Evolutionary conservation across 2,113 vertebrate genomes (phyloP), one percentile per base, ranked within the genome.

Genomic region (Pomatorhinus ruficollis): DNA sequence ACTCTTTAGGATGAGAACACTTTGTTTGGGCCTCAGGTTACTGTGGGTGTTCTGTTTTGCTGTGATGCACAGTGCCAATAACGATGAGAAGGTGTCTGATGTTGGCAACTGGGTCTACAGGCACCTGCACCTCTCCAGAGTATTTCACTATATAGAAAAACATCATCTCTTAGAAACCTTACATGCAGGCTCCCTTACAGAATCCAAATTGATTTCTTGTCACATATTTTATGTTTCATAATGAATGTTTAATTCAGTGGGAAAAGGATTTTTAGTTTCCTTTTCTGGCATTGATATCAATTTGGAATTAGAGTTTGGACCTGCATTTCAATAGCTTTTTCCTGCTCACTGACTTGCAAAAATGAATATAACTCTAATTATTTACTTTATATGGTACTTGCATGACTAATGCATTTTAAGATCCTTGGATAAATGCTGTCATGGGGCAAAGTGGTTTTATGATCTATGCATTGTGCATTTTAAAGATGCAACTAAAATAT

Each of bases 11-110:
- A 50, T 27, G 6, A 3, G 9, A 2, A 5, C 27, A 15, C 8
- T 69, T 83, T 31, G 33, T 50, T 44, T 37, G 40, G 15, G 11
- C 15, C n/a, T 65, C 45, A 74, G 18, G 12, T 63, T 23, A 35
- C 11, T 0, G 2, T 12, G 22, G 10, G 8, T 30, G 16, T n/a
- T 70, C 17, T 5, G 10, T 37, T 15, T 7, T 64, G 23, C n/a
- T 54, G 61, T n/a, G 21, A 28, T 57, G 72, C 16, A 12, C 47
- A 11, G 19, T 9, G 11, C 5, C 45, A 57, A 6, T 5, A 45
- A 53, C 42, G 21, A 52, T 44, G 21, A 60, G 28, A 18, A 40
- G 39, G 5, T 22, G 9, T 30, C 40, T 16, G 3, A 23, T 68
- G 19, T 3, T 69, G 37, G 7, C 21, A 47, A 2, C 19, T 33